phyloP scores from a whole-genome alignment of 2,113 vertebrate species.

The Saimiri boliviensis region DNA sequence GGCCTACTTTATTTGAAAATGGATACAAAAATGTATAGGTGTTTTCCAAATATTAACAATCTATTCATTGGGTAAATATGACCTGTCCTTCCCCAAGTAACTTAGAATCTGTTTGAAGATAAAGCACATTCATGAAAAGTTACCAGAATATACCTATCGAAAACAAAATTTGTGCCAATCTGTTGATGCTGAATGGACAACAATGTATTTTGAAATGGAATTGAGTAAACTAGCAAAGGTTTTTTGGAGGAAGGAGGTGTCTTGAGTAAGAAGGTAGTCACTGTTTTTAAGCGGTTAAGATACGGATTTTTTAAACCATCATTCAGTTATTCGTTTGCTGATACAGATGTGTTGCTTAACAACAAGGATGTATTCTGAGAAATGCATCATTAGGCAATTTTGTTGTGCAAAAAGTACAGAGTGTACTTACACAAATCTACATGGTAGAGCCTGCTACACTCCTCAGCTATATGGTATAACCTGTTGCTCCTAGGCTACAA shows the following conservation, averaged over 20 bases:
- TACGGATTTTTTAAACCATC: neutral
- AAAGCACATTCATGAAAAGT: constrained; percentile 22
- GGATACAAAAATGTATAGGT: neutral
- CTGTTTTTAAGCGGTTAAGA: neutral
- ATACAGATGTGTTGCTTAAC: neutral
- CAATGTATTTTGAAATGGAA: neutral
- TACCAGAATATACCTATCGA: neutral
- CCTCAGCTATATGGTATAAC: neutral
- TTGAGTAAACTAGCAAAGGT: neutral
- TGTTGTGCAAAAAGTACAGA: neutral
- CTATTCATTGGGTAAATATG: neutral
- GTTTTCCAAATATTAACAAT: neutral
- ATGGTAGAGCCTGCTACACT: neutral
- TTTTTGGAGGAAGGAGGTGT: neutral
- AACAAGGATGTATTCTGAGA: neutral
- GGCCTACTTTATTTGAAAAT: constrained; percentile 33
- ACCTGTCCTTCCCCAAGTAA: neutral
- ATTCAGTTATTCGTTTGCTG: constrained; percentile 28
- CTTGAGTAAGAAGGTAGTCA: neutral
- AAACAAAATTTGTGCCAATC: neutral
- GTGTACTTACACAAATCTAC: neutral
- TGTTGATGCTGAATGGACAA: neutral
- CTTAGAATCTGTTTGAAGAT: constrained; percentile 12
- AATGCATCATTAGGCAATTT: neutral
- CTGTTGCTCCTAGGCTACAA: neutral